Evolutionary conservation across 2,113 vertebrate genomes (phyloP).

Genomic region (Pollimyrus isidori): DNA sequence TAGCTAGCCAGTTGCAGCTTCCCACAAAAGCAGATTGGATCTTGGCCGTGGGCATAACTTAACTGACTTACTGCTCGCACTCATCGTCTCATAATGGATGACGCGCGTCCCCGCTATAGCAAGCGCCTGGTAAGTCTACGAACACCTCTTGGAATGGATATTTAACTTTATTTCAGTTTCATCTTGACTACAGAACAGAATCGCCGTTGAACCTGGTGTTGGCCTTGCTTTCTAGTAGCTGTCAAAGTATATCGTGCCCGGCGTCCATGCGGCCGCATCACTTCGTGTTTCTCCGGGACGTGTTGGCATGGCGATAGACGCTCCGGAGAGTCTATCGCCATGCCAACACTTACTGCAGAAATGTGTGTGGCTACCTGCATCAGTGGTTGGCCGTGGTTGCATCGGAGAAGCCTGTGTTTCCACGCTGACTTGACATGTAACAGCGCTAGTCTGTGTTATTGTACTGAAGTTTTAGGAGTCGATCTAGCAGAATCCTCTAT

Average conservation of each 20-base stretch:
- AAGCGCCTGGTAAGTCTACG: conserved; percentile 80
- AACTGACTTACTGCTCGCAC: background rate
- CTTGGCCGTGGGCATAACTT: background rate
- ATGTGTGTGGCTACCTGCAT: background rate
- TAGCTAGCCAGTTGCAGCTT: background rate
- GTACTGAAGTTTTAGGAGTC: background rate
- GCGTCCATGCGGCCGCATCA: background rate
- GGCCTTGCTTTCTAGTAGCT: background rate
- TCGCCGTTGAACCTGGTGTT: background rate
- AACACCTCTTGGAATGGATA: background rate
- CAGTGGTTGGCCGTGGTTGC: background rate
- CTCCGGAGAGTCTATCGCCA: conserved; percentile 5
- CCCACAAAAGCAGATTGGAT: background rate
- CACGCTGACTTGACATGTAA: background rate
- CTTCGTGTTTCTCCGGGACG: background rate
- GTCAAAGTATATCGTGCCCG: background rate
- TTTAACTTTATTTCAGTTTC: background rate
- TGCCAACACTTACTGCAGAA: background rate
- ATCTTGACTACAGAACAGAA: background rate
- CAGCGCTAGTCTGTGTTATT: background rate
- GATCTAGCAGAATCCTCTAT: background rate
- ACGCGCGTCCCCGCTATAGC: conserved; percentile 76
- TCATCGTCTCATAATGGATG: conserved; percentile 50
- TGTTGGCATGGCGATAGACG: conserved; percentile 19
- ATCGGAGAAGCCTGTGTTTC: background rate